Evolutionary conservation across 1,140 invertebrate genomes (phyloP), one percentile per base, ranked within the genome.

Genomic region (Drosophila orosa): DNA sequence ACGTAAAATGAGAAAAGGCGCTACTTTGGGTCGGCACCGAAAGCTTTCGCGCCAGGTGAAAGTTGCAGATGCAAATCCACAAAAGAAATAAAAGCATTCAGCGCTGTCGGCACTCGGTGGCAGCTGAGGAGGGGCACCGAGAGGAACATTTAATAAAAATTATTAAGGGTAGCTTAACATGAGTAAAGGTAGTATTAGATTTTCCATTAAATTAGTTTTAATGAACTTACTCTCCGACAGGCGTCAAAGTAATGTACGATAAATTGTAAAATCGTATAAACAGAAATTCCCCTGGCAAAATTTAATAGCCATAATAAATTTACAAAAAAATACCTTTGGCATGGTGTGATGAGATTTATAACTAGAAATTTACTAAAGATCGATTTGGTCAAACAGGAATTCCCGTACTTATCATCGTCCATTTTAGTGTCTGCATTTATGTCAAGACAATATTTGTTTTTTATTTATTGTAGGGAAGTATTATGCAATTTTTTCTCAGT

Each of bases 31-130:
- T 29, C 59, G 59, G 24, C 67, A 54, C 10, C 62, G 42, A 31
- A 58, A 58, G 27, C 55, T 45, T 56, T 66, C 62, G 62, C 67
- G 68, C 75, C 56, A 66, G 83, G 83, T 83, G 83, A 87, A 87
- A 87, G 83, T 87, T 87, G 84, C 79, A 68, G 61, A 87, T 87
- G 83, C 83, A 87, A 87, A 86, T 86, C 63, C 29, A 59, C 50
- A 78, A 76, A n/a, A 33, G 47, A 65, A 66, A 76, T 57, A 80
- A 84, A 80, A 77, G 57, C 65, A 75, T 35, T 44, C 40, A 55
- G 25, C 8, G 61, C 74, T 62, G 72, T 50, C 40, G 35, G 69
- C 57, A 54, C n/a, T 60, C 40, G 35, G 45, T 50, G 65, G 33
- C 45, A 45, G 25, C 57, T 39, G 6, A 19, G n/a, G n/a, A n/a